phyloP scores from a whole-genome alignment of 2,888 invertebrate species.

The Myopa tessellatipennis region DNA sequence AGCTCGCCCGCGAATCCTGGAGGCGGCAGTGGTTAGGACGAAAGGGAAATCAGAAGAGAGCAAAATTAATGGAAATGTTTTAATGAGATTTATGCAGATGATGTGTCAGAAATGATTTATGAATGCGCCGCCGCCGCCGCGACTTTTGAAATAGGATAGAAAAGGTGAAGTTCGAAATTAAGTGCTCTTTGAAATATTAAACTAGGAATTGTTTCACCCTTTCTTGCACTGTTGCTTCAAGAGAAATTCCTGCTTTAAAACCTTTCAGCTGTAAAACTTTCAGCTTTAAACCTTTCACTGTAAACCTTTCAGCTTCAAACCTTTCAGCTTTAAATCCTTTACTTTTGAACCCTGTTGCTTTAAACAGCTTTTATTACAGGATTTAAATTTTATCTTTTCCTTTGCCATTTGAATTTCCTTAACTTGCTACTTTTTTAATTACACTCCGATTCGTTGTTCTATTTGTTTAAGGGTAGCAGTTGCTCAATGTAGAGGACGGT shows the following conservation, averaged over 20 bases:
- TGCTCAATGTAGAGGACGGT: neutral
- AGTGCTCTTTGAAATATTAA: neutral
- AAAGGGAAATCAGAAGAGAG: constrained; percentile 7
- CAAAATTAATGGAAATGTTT: constrained; percentile 48
- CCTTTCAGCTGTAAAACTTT: no score
- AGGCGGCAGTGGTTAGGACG: neutral
- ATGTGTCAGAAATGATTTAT: constrained; percentile 62
- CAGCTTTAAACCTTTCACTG: no score
- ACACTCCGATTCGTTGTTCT: neutral
- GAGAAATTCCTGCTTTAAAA: no score
- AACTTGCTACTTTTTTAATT: neutral
- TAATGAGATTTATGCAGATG: constrained; percentile 63
- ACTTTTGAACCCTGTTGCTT: neutral
- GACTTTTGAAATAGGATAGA: neutral
- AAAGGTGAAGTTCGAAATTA: neutral
- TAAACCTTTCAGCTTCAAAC: no score
- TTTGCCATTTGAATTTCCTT: neutral
- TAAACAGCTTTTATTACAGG: neutral
- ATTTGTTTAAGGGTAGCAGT: neutral
- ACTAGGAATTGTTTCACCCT: no score
- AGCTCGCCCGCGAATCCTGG: constrained; percentile 74
- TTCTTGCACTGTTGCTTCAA: no score
- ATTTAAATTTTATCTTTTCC: neutral
- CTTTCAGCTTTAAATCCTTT: no score
- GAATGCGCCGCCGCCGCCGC: constrained; percentile 44